Evolutionary conservation across 2,113 vertebrate species (phyloP).

Genomic region (Rhabdornis inornatus): DNA sequence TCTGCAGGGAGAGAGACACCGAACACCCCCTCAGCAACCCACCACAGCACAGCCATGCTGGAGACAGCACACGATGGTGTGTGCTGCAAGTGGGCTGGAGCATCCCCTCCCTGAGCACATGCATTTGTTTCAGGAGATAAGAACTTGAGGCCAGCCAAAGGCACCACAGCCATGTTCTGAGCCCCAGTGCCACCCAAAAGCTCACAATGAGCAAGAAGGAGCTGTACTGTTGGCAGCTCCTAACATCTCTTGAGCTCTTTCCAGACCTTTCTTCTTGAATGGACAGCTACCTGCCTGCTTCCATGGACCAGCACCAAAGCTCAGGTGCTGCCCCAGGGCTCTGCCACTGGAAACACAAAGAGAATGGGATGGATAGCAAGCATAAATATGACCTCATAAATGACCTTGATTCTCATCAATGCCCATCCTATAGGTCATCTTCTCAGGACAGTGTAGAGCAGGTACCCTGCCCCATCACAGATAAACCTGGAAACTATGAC

Average conservation of each 20-base stretch:
- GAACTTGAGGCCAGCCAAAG: not conserved
- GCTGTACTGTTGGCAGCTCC: not conserved
- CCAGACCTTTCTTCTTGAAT: not conserved
- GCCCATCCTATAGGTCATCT: not conserved
- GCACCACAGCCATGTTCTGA: not conserved
- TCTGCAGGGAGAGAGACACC: conserved; percentile 71
- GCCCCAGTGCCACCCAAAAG: not conserved
- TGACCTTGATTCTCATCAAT: not conserved
- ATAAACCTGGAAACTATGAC: not conserved
- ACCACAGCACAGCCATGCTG: not conserved
- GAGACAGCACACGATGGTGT: not conserved
- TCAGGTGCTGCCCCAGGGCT: not conserved
- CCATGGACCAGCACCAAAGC: not conserved
- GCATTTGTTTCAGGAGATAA: not conserved
- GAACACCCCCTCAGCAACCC: not conserved
- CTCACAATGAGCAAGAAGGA: not conserved
- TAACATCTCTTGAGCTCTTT: not conserved
- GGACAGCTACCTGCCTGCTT: not conserved
- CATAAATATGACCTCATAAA: not conserved
- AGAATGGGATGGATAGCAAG: not conserved
- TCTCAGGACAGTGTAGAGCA: not conserved
- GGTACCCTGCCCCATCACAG: not conserved
- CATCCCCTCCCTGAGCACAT: not conserved
- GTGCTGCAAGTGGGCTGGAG: not conserved
- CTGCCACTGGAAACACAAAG: not conserved